Conservation (phyloP, 2,888 invertebrate genomes). For the Vanessa cardui region DNA sequence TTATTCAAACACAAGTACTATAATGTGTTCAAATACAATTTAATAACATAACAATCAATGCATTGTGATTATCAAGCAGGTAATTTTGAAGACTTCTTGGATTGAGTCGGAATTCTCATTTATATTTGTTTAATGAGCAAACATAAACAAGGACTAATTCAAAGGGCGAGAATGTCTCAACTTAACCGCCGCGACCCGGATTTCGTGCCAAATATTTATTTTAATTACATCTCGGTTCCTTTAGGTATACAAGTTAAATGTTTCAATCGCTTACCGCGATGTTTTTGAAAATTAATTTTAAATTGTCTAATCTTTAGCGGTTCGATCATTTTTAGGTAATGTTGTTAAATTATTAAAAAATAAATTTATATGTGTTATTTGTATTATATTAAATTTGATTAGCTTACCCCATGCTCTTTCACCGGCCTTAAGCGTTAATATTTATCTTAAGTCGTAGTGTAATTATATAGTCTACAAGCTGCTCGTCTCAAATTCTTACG, state of each 20-base stretch:
- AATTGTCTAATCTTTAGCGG: conserved; percentile 10
- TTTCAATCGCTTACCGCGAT: conserved; percentile 47
- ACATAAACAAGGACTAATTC: conserved; percentile 80
- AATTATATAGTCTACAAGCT: too few species aligned
- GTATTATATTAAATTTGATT: too few species aligned
- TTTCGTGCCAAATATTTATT: conserved; percentile 81
- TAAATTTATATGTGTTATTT: too few species aligned
- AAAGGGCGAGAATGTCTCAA: conserved; percentile 79
- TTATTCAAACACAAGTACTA: too few species aligned
- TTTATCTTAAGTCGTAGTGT: too few species aligned
- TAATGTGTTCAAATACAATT: not conserved
- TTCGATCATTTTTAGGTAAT: not conserved
- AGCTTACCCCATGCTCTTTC: too few species aligned
- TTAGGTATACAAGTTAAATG: conserved; percentile 68
- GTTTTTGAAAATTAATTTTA: conserved; percentile 25
- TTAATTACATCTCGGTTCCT: conserved; percentile 77
- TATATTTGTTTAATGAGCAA: conserved; percentile 80
- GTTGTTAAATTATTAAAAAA: not conserved
- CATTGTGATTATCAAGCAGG: conserved; percentile 27
- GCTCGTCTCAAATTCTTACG: too few species aligned
- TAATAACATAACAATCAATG: not conserved
- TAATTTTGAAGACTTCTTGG: conserved; percentile 55
- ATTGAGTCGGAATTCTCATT: conserved; percentile 71
- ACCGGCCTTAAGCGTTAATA: too few species aligned
- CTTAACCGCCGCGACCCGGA: conserved; percentile 77